Evolutionary conservation across 2,113 vertebrate genomes (phyloP), one percentile per base, ranked within the genome.

Genomic region (Gambusia affinis): DNA sequence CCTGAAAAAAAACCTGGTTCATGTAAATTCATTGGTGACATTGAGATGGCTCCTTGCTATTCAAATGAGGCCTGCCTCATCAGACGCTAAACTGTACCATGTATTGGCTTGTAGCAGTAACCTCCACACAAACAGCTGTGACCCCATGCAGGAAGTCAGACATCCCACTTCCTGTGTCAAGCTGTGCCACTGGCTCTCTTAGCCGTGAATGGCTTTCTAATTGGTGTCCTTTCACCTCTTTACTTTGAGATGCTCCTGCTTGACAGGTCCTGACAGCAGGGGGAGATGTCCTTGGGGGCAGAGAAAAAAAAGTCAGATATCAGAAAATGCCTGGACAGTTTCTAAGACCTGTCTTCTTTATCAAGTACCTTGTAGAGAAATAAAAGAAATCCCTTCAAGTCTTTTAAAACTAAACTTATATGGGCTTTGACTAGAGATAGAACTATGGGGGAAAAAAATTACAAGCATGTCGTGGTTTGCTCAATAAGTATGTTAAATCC

Each of bases 151-250:
- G 93, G 93, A 95, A 95, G 94, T 95, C 94, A 94, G 93, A 87
- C 93, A 92, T 90, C 90, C 76, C 93, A 95, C 92, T 96, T 96
- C 93, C 94, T 96, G 94, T 95, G 94, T 92, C 95, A 96, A 96
- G 94, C 96, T 97, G 95, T 96, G 95, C 94, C 93, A 95, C 94
- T 91, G 93, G 94, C 94, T 95, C 95, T 94, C 94, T 93, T 96
- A 95, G 95, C 94, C 94, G 87, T 90, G 94, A 92, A 94, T 95
- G 94, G 95, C 94, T 96, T 96, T 97, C 96, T 98, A 97, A 98
- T 98, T 97, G 97, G 96, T 94, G 94, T 97, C 95, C 96, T 97
- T 95, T 97, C 95, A 97, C 96, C 95, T 96, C 94, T 96, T 94
- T 89, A 86, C 93, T 94, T 92, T 84, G 89, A 95, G 95, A 96